Evolutionary conservation across 2,797 vertebrate genomes (phyloP).

Genomic region (Manis pentadactyla): DNA sequence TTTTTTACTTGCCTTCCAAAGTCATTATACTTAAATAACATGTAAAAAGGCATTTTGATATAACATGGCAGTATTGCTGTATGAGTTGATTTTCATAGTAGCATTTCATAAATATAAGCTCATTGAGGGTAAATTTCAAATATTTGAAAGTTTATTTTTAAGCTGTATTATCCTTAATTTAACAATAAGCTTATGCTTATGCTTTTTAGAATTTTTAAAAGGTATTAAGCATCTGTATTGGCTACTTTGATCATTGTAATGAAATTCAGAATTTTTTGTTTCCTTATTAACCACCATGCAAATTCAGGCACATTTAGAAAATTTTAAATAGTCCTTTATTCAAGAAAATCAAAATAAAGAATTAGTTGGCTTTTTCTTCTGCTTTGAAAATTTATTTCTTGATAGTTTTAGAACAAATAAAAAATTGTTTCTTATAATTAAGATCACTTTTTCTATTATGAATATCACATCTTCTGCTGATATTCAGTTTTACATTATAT

Average conservation of each 20-base stretch:
- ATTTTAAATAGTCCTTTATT: constrained; percentile 82
- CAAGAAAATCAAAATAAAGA: constrained; percentile 73
- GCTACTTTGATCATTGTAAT: constrained; percentile 84
- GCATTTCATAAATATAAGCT: not conserved
- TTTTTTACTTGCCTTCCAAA: not conserved
- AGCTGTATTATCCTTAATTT: constrained; percentile 80
- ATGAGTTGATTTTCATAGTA: not conserved
- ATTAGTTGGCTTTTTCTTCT: not conserved
- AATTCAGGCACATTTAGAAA: constrained; percentile 75
- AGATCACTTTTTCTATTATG: constrained; percentile 9
- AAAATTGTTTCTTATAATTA: constrained; percentile 70
- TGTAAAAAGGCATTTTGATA: not conserved
- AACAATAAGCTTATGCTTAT: constrained; percentile 75
- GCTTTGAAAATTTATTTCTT: constrained; percentile 52
- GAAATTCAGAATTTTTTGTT: constrained; percentile 82
- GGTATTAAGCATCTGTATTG: constrained; percentile 66
- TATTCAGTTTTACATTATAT: constrained; percentile 49
- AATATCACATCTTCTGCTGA: constrained; percentile 56
- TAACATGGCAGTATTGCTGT: not conserved
- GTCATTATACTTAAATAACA: not conserved
- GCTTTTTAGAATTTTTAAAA: constrained; percentile 81
- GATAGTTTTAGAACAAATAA: constrained; percentile 71
- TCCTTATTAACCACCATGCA: constrained; percentile 80
- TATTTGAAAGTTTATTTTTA: constrained; percentile 80
- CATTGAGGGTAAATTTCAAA: constrained; percentile 49